A percentile compares a stretch with the other conserved stretches of the same genome.
Conservation (phyloP, 2,888 invertebrate species). For the Apamea monoglypha region DNA sequence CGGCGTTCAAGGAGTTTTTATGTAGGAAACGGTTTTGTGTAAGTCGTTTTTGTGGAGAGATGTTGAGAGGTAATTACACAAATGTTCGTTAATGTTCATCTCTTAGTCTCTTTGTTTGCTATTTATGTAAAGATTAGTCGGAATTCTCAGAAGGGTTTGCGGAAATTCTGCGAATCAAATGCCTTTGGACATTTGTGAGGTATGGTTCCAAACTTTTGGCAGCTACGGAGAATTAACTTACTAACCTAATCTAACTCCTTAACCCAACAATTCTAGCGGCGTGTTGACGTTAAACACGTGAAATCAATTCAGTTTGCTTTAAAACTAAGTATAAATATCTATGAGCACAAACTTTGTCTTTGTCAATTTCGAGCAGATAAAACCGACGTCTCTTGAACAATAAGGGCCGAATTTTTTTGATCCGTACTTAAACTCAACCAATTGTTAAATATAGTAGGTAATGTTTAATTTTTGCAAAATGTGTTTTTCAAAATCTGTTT, state of each 20-base stretch:
- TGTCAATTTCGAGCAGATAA: not conserved
- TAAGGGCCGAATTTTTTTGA: no score
- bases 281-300: not conserved
- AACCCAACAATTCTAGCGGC: not conserved
- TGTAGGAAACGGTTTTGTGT: slow-evolving; percentile 45
- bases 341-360: not conserved
- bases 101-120: slow-evolving; percentile 6
- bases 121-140: not conserved
- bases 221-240: slow-evolving; percentile 3
- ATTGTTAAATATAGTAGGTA: no score
- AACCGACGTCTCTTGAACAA: not conserved
- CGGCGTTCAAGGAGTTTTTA: slow-evolving; percentile 60
- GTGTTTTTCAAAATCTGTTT: no score
- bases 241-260: not conserved
- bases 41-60: slow-evolving; percentile 39
- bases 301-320: not conserved
- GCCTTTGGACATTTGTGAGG: not conserved
- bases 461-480: no score
- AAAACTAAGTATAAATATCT: not conserved
- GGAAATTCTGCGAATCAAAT: slow-evolving; percentile 4
- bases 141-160: not conserved
- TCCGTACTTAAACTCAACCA: no score
- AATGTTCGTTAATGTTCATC: slow-evolving; percentile 40
- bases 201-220: not conserved
- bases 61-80: slow-evolving; percentile 51